A percentile compares a stretch with the other conserved stretches of the same genome.
Evolutionary conservation across 2,888 invertebrate species (phyloP).

Genomic region (Napeogenes sylphis): DNA sequence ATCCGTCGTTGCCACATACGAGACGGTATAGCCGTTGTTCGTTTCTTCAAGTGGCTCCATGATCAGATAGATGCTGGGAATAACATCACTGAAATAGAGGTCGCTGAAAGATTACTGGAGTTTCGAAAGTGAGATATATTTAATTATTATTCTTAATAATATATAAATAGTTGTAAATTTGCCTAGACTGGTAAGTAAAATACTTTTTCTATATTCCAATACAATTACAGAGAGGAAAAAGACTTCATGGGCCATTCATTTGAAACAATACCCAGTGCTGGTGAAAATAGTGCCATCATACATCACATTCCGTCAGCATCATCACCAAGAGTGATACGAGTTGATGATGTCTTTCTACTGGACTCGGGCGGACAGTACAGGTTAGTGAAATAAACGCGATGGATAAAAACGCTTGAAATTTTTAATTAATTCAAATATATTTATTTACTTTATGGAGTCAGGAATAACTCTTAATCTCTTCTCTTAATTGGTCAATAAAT

Average conservation of each 20-base stretch:
- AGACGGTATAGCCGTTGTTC: constrained; percentile 89
- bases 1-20: constrained; percentile 88
- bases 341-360: constrained; percentile 89
- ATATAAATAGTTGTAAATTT: too few species aligned
- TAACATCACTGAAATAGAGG: constrained; percentile 84
- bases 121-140: constrained; percentile 75
- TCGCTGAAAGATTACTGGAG: constrained; percentile 81
- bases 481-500: too few species aligned
- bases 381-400: constrained; percentile 56
- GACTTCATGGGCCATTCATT: constrained; percentile 92
- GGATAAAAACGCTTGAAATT: too few species aligned
- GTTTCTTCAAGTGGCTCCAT: constrained; percentile 89
- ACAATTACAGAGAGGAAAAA: constrained; percentile 76
- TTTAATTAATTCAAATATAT: neutral
- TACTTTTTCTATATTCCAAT: too few species aligned
- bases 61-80: constrained; percentile 67
- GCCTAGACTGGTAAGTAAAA: too few species aligned
- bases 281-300: constrained; percentile 94
- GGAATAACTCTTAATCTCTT: too few species aligned
- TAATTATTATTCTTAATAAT: too few species aligned
- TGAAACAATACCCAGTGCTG: constrained; percentile 92
- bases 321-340: constrained; percentile 81
- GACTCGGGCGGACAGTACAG: constrained; percentile 93
- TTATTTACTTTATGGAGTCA: too few species aligned
- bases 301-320: constrained; percentile 90